Evolutionary conservation across 2,888 invertebrate genomes (phyloP).

Genomic region (Uropetala carovei): DNA sequence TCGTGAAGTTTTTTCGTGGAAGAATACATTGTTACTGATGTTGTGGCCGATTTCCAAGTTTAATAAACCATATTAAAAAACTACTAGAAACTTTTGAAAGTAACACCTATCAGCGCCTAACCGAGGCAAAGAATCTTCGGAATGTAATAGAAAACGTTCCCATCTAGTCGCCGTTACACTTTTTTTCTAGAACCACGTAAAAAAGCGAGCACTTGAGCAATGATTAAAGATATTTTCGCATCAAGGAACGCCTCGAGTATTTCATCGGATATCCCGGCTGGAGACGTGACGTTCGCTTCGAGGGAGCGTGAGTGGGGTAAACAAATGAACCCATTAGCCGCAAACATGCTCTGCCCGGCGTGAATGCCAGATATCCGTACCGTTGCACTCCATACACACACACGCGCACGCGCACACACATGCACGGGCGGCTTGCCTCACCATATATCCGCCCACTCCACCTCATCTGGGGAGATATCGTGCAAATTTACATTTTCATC

Average conservation of each 20-base stretch:
- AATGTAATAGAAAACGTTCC: background rate
- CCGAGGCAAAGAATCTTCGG: background rate
- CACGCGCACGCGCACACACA: background rate
- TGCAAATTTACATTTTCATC: slow-evolving; percentile 9
- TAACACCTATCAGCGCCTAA: too few species aligned
- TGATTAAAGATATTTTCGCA: slow-evolving; percentile 20
- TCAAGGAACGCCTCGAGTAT: background rate
- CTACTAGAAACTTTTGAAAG: too few species aligned
- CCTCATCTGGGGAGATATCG: background rate
- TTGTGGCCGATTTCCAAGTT: too few species aligned
- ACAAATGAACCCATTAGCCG: slow-evolving; percentile 26
- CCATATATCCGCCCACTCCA: too few species aligned
- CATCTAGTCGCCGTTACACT: background rate
- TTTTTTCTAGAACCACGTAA: background rate
- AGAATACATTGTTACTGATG: too few species aligned
- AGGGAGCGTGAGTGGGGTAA: background rate
- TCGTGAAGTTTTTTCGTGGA: too few species aligned
- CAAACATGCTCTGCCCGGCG: background rate
- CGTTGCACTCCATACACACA: background rate
- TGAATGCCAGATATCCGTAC: background rate
- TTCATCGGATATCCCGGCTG: background rate
- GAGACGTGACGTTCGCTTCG: background rate
- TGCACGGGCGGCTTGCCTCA: background rate
- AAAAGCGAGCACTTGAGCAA: background rate
- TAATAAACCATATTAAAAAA: too few species aligned